Evolutionary conservation across 1,140 invertebrate genomes (phyloP).

Genomic region (Maniola jurtina): DNA sequence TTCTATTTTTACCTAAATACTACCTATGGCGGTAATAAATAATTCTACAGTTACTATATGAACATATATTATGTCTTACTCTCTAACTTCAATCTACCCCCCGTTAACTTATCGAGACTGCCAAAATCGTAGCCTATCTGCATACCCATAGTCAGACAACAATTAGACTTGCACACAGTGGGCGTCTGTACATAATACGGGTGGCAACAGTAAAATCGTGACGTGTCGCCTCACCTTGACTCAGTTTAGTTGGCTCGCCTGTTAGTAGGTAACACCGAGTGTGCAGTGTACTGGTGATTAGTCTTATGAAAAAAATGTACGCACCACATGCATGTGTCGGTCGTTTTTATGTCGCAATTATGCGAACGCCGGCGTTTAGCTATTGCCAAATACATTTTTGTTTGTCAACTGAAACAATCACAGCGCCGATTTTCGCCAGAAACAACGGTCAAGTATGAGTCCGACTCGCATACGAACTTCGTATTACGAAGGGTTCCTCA

Average conservation of each 20-base stretch:
- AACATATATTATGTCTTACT: too few species aligned
- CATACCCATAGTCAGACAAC: background rate
- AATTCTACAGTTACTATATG: too few species aligned
- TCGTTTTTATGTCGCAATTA: conserved; percentile 14
- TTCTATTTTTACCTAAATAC: too few species aligned
- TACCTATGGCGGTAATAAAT: too few species aligned
- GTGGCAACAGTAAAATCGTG: conserved; percentile 60
- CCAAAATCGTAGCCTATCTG: too few species aligned
- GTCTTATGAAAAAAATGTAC: conserved; percentile 34
- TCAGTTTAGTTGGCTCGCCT: conserved; percentile 63
- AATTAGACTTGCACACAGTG: conserved; percentile 6
- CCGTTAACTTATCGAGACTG: too few species aligned
- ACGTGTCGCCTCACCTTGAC: conserved; percentile 68
- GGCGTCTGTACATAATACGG: conserved; percentile 52
- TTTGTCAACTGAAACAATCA: too few species aligned
- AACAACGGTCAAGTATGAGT: too few species aligned
- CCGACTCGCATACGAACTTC: too few species aligned
- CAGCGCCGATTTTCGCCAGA: too few species aligned
- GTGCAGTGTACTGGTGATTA: conserved; percentile 55
- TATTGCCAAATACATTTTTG: conserved; percentile 4
- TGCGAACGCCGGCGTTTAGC: background rate
- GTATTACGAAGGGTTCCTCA: too few species aligned
- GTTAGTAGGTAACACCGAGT: conserved; percentile 34
- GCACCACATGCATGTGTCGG: conserved; percentile 4
- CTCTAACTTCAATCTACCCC: too few species aligned